Evolutionary conservation across 2,797 vertebrate species (phyloP).

Genomic region (Bovichtus variegatus): DNA sequence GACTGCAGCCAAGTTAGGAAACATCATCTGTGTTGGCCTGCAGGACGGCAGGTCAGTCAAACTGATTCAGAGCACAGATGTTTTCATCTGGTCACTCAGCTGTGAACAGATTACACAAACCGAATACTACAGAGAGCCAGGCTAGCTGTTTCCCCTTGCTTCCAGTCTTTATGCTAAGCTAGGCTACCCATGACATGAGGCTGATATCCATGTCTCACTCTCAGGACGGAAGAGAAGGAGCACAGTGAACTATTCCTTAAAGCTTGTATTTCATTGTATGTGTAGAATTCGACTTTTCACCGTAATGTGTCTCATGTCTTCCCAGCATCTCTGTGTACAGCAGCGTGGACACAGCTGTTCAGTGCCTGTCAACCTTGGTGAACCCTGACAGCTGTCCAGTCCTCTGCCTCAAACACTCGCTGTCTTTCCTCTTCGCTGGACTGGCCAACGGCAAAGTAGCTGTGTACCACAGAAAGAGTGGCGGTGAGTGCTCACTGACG

Average conservation of each 20-base stretch:
- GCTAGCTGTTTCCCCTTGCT: neutral
- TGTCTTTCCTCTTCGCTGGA: slow-evolving; percentile 87
- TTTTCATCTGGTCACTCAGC: neutral
- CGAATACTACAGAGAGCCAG: neutral
- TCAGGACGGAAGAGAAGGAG: no score
- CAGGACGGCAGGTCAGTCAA: slow-evolving; percentile 90
- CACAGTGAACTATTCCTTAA: neutral
- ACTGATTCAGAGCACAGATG: neutral
- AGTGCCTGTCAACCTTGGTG: slow-evolving; percentile 85
- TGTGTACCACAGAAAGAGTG: slow-evolving; percentile 84
- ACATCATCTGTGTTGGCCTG: slow-evolving; percentile 90
- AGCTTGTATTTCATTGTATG: neutral
- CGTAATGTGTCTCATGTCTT: slow-evolving; percentile 7
- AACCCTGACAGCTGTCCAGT: slow-evolving; percentile 85
- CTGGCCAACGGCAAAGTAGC: slow-evolving; percentile 89
- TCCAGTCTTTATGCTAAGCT: neutral
- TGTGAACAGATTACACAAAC: neutral
- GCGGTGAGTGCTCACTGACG: slow-evolving; percentile 72
- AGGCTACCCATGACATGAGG: neutral
- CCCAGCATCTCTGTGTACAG: slow-evolving; percentile 89
- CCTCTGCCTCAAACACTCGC: slow-evolving; percentile 85
- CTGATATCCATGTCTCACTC: neutral
- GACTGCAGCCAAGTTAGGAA: slow-evolving; percentile 69
- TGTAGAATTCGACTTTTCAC: neutral
- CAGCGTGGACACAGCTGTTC: slow-evolving; percentile 88